phyloP scores from a whole-genome alignment of 92 coral and sea anemone genomes.

The Phenganax stokvisi region DNA sequence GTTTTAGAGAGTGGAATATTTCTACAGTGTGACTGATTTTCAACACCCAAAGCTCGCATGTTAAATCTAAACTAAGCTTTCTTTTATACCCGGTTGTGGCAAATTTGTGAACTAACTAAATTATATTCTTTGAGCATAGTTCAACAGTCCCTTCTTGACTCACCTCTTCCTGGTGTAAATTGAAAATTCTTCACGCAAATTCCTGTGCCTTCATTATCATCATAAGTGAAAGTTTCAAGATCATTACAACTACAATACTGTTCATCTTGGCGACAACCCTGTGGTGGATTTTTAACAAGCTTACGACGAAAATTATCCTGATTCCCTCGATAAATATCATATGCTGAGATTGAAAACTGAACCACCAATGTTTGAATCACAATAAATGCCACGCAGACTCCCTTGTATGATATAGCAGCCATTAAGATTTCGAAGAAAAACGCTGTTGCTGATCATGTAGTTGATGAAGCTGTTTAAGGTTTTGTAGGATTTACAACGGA shows the following conservation, averaged over 20 bases:
- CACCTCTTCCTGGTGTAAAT: background rate
- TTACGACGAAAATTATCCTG: background rate
- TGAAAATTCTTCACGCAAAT: background rate
- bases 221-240: background rate
- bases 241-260: background rate
- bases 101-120: too few species aligned
- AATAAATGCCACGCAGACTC: background rate
- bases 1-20: too few species aligned
- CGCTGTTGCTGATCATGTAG: too few species aligned
- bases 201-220: background rate
- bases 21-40: too few species aligned
- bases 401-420: background rate
- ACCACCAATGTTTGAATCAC: background rate
- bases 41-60: too few species aligned
- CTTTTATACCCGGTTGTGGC: too few species aligned
- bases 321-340: conserved; percentile 4
- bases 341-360: background rate
- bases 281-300: background rate
- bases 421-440: background rate
- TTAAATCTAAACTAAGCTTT: too few species aligned
- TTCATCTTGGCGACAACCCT: background rate
- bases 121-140: too few species aligned
- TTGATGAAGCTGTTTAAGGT: too few species aligned
- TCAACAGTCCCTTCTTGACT: background rate
- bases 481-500: too few species aligned